phyloP scores from a whole-genome alignment of 2,113 vertebrate genomes.

The Eupsittula cactorum region DNA sequence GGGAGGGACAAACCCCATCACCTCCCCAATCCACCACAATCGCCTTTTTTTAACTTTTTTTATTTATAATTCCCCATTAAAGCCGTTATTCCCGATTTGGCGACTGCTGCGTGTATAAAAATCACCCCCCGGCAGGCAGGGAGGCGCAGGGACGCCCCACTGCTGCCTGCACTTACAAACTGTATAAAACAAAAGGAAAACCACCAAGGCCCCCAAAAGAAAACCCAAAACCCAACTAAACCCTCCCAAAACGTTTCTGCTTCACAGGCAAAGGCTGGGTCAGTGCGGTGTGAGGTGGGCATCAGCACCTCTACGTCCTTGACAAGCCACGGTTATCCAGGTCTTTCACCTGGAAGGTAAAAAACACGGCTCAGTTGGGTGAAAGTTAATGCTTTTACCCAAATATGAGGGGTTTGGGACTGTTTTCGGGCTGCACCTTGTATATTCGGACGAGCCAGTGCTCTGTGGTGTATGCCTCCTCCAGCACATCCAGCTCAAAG shows the following conservation, averaged over 20 bases:
- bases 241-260: background rate
- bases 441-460: slow-evolving; percentile 99
- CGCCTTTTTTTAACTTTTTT: background rate
- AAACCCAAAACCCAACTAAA: background rate
- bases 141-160: background rate
- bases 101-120: slow-evolving; percentile 74
- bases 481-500: slow-evolving; percentile 96
- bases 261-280: slow-evolving; percentile 78
- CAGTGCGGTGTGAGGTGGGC: slow-evolving; percentile 77
- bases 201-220: background rate
- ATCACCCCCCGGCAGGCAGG: slow-evolving; percentile 55
- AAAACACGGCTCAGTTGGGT: background rate
- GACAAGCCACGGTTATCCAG: slow-evolving; percentile 96
- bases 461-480: slow-evolving; percentile 98
- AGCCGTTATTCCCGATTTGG: slow-evolving; percentile 75
- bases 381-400: fast-evolving
- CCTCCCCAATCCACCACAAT: background rate
- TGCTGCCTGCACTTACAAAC: slow-evolving; percentile 72
- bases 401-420: fast-evolving
- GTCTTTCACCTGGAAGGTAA: slow-evolving; percentile 88
- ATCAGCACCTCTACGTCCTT: slow-evolving; percentile 82
- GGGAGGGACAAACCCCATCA: no score
- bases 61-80: slow-evolving; percentile 58
- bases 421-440: slow-evolving; percentile 77
- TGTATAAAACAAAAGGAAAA: slow-evolving; percentile 77